Base-by-base conservation (phyloP, 2,797 vertebrate genomes). In the Falco naumanni region DNA sequence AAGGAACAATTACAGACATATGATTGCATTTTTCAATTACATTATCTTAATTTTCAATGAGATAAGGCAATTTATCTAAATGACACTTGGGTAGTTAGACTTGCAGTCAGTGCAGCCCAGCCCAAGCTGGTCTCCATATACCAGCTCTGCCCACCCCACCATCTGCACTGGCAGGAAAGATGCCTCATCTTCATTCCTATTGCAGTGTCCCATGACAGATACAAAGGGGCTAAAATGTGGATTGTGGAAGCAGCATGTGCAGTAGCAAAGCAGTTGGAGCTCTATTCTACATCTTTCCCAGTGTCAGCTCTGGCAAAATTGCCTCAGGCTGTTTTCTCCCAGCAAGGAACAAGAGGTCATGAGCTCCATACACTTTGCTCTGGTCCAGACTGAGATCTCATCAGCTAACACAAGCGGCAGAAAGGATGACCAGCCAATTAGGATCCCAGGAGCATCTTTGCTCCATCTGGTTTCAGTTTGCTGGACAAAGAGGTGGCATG, bases 261-360 rank as follows among this genome's bases (percentile, higher is more conserved):
- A 51, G 90, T 13, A 89, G 86, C 81, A 82, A 86, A 95, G 93
- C 87, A 93, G 91, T 68, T 65, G 77, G 72, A 94, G 83, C 76
- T 75, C 89, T 43, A 68, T 75, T 85, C 63, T 43, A 26, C 64
- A 57, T 54, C 50, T 80, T 85, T 89, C 39, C 85, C 71, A 24
- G 34, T 15, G 34, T 22, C 56, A 75, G 53, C 29, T 84, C 66
- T 85, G 78, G 68, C 75, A 71, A 33, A 69, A 84, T 3, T 45
- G 81, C 75, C 68, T 71, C 6, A 9, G 41, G 81, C 68, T 80
- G 80, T 50, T 87, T 74, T 61, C 60, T 85, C 61, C 28, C 89
- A 81, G 34, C 57, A 50, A 60, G 68, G 48, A 83, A 37, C 34
- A 68, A 74, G 56, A 84, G 90, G 48, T 68, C 77, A 71, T 3